Percentiles rank a stretch among this genome's conserved stretches.
These are phyloP conservation scores for Colinus virginianus DNA, from an alignment of 2,113 vertebrate genomes.

Conservation along the genomic window DNA sequence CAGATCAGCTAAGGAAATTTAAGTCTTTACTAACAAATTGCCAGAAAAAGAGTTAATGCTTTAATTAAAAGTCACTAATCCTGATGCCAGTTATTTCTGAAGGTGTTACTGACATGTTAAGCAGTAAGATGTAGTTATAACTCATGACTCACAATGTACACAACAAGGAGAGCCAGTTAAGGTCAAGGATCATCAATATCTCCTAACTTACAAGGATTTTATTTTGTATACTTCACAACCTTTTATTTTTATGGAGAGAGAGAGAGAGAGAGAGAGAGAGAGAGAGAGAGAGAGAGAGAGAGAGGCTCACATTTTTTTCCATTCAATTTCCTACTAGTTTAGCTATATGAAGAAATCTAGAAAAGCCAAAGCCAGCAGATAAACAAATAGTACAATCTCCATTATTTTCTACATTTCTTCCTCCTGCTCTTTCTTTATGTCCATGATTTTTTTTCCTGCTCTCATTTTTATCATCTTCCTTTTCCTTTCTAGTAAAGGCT, in stretches of 20 bases:
- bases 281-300: too few species aligned
- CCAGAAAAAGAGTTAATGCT: background rate
- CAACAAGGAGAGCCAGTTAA: background rate
- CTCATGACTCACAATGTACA: background rate
- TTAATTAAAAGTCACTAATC: background rate
- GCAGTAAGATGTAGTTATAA: fast-evolving
- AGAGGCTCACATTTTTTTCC: background rate
- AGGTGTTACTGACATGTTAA: background rate
- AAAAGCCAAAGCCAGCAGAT: background rate
- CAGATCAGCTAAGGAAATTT: background rate
- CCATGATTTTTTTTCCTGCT: background rate
- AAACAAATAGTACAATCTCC: background rate
- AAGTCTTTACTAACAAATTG: background rate
- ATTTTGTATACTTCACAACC: background rate
- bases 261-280: too few species aligned
- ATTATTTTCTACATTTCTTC: background rate
- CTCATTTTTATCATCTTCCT: background rate
- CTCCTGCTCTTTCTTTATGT: background rate
- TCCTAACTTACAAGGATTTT: background rate
- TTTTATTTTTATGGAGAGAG: background rate
- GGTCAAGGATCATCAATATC: background rate
- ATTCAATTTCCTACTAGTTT: background rate
- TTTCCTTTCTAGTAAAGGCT: background rate
- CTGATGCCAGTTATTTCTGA: background rate
- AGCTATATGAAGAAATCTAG: background rate